phyloP scores from a whole-genome alignment of 2,888 invertebrate genomes.

The Thymelicus acteon region DNA sequence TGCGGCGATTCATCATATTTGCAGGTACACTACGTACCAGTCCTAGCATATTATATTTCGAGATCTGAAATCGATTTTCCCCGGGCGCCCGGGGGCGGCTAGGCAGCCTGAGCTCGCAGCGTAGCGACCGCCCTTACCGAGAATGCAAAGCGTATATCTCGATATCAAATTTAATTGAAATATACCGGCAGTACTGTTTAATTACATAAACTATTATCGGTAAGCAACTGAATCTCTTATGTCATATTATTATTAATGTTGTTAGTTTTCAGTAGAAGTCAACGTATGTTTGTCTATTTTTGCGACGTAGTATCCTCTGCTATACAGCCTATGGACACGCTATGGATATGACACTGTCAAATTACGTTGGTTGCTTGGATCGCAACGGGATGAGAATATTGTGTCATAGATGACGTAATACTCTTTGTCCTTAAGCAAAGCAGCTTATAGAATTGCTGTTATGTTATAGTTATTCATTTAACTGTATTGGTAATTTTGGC shows the following conservation, averaged over 20 bases:
- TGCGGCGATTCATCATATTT: neutral
- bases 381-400: no score
- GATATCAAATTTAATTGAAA: neutral
- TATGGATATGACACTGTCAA: no score
- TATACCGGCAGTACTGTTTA: neutral
- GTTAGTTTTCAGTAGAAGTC: no score
- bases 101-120: conserved; percentile 2
- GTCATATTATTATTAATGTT: neutral
- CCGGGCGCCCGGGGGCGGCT: neutral
- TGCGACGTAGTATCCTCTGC: no score
- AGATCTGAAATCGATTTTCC: conserved; percentile 18
- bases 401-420: no score
- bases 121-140: neutral
- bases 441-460: no score
- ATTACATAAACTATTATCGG: neutral
- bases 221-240: neutral
- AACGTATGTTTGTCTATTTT: no score
- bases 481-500: no score
- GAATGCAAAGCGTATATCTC: neutral
- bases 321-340: no score
- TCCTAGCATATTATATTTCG: conserved; percentile 6
- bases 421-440: no score
- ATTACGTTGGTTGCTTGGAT: no score
- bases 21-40: neutral
- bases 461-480: no score